Conservation (phyloP, 2,113 vertebrate genomes). For the Cyphomyrus discorhynchus region DNA sequence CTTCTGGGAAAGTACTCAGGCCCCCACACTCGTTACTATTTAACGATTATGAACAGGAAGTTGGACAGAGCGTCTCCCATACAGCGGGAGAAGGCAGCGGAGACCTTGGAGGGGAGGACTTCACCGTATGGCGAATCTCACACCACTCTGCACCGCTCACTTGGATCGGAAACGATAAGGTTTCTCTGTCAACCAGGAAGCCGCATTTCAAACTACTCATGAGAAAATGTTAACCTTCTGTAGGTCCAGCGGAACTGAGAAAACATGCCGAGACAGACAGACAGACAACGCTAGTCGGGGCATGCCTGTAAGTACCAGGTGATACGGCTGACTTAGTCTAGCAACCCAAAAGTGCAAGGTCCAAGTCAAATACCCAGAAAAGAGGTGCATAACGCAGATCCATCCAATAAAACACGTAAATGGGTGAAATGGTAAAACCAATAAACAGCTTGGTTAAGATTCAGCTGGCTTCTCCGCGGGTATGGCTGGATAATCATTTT, state of each 20-base stretch:
- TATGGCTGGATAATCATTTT: background rate
- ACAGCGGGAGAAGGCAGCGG: background rate
- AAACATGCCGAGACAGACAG: background rate
- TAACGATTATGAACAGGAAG: slow-evolving; percentile 10
- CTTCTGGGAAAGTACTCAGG: slow-evolving; percentile 34
- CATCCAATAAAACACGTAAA: background rate
- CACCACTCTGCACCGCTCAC: slow-evolving; percentile 2
- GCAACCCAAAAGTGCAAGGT: background rate
- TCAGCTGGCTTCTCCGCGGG: background rate
- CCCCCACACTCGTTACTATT: background rate
- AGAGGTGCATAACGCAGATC: background rate
- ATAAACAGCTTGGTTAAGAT: background rate
- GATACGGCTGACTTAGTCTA: background rate
- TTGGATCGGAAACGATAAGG: background rate
- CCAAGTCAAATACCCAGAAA: background rate
- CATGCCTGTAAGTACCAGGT: background rate
- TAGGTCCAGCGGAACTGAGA: background rate
- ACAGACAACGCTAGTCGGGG: background rate
- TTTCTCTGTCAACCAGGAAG: background rate
- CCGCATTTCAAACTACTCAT: background rate
- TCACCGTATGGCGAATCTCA: slow-evolving; percentile 22
- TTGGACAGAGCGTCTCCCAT: slow-evolving; percentile 15
- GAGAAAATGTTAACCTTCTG: background rate
- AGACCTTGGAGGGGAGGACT: background rate
- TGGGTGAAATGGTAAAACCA: background rate